phyloP scores from a whole-genome alignment of 2,797 vertebrate species.

The Tragelaphus eurycerus region DNA sequence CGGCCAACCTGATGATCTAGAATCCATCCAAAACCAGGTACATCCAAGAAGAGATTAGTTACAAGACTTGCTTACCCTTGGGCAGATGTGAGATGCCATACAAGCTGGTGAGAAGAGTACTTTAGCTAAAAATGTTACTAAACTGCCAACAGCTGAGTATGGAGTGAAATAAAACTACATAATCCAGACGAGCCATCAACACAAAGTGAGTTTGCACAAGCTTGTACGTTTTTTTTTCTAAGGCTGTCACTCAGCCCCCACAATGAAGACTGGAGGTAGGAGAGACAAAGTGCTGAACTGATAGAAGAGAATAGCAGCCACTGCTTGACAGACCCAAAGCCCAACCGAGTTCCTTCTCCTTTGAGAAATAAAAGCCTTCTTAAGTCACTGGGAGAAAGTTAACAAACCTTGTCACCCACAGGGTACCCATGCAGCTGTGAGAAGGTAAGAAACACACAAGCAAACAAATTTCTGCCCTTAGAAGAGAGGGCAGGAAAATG shows the following conservation, averaged over 20 bases:
- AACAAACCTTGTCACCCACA: neutral
- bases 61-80: neutral
- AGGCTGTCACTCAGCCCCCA: neutral
- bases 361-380: neutral
- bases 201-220: neutral
- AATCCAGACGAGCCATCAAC: neutral
- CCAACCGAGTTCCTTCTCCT: neutral
- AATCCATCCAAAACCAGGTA: neutral
- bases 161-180: neutral
- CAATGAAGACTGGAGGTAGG: neutral
- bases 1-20: neutral
- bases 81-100: neutral
- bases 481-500: neutral
- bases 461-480: neutral
- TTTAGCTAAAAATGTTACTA: neutral
- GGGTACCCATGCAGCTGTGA: neutral
- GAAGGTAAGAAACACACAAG: neutral
- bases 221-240: neutral
- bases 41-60: neutral
- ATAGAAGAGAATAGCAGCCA: neutral
- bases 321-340: neutral
- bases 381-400: neutral
- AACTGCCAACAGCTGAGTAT: neutral
- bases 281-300: neutral
- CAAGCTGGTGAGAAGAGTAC: neutral